phyloP scores from a whole-genome alignment of 2,797 vertebrate genomes.

The Streptopelia turtur region DNA sequence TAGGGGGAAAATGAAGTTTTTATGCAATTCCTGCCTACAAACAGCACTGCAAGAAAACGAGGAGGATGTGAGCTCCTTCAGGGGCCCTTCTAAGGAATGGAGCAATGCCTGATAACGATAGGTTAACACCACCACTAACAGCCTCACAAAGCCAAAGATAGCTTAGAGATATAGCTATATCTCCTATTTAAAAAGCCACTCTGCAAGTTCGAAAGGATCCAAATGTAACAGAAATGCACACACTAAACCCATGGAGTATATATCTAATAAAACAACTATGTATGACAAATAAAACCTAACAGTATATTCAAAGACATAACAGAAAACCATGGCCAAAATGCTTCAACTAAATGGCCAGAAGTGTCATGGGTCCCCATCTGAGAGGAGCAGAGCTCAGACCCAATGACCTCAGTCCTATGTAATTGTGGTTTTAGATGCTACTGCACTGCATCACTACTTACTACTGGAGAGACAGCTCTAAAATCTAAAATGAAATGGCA shows the following conservation, averaged over 20 bases:
- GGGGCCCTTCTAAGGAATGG: not conserved
- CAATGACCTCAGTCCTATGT: not conserved
- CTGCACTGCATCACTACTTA: not conserved
- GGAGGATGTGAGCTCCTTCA: not conserved
- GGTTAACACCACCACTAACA: fast-evolving
- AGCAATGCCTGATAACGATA: fast-evolving
- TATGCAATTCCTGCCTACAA: not conserved
- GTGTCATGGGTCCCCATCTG: not conserved
- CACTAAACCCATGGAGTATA: not conserved
- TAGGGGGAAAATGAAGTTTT: not conserved
- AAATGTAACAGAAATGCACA: not conserved
- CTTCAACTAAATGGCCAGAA: not conserved
- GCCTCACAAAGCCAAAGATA: not conserved
- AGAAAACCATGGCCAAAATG: not conserved
- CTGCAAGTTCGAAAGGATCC: not conserved
- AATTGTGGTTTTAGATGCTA: too few relatives aligned
- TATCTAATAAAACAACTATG: not conserved
- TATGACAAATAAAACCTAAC: too few relatives aligned
- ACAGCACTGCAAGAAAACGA: fast-evolving
- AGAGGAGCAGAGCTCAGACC: not conserved
- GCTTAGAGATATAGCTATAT: too few relatives aligned
- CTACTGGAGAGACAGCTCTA: not conserved
- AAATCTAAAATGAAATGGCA: not conserved
- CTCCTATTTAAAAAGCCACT: not conserved
- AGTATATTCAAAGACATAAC: fast-evolving